Evolutionary conservation across 2,888 invertebrate genomes (phyloP), one percentile per base, ranked within the genome.

Genomic region (Caenorhabditis doughertyi): DNA sequence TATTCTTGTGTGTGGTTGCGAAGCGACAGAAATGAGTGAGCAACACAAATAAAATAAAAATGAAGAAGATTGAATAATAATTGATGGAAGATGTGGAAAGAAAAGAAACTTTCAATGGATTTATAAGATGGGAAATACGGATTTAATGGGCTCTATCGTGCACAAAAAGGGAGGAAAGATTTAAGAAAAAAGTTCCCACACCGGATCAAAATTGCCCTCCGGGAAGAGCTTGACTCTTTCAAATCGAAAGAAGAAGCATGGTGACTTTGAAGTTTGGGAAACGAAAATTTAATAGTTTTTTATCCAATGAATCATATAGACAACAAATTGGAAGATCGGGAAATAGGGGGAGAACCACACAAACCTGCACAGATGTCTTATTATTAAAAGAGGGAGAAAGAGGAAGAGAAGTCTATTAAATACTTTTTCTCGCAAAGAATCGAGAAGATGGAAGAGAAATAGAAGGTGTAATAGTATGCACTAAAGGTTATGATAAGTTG

Each of bases 101-200:
- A 18, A 39, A 25, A 47, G 68, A 35, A 76, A 76, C 68, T 76
- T 76, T 67, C 60, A 76, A 68, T 76, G 67, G 58, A 47, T 47
- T 56, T 55, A 47, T 25, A 42, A 23, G 29, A 56, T 58, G 29
- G 49, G n/a, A 13, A 55, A 25, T 51, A 42, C 51, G 65, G 65
- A 56, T 76, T 76, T 68, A 68, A 67, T 65, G 65, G 65, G 65
- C 51, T 74, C 55, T 42, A 35, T 49, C 62, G 27, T 49, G 32
- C 51, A 8, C 53, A 21, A 7, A n/a, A 13, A 55, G 25, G 70
- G 23, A 29, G 49, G 39, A 47, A 49, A 47, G 56, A 13, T 71
- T 58, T n/a, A 39, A 9, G 4, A 9, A 55, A n/a, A 65, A n/a
- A 0, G 49, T 67, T 76, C 76, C 68, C 76, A 76, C 76, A 49